Base-by-base conservation (phyloP, 2,888 invertebrate species). In the Drosophila fungiperda region DNA sequence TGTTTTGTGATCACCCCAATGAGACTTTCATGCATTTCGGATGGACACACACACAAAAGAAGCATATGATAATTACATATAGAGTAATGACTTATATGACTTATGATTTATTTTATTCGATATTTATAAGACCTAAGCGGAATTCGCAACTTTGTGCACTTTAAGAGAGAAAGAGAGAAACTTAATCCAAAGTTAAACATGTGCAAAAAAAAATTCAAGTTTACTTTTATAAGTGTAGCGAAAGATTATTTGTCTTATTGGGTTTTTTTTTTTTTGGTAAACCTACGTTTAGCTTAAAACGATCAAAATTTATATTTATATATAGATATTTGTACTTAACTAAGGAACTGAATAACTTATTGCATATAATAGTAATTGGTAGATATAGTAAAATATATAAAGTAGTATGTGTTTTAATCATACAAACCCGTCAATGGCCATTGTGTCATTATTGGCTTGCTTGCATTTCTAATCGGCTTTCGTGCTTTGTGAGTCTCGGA, bases 391-490 rank as follows among this genome's bases (percentile, higher is more conserved):
- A 17, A 57, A 42, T 57, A 60, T 36, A 72, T 55, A 70, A 40
- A 64, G 70, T 68, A 81, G 68, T 78, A 89, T 88, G 85, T 87
- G 82, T 79, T 77, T 89, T 79, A 77, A 80, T 82, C 88, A 90
- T 87, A 87, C 87, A 87, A 87, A 87, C 90, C 90, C 87, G 87
- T 88, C 69, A 70, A 70, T 78, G 68, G 78, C 82, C 82, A 81
- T 73, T 73, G 20, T 83, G 76, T 69, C 64, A 73, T 73, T 73
- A 64, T 79, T 76, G 88, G 87, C 80, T 86, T 78, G 76, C 83
- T 79, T 80, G 87, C 86, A 80, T 85, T 82, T 89, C 84, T 89
- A 87, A 89, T 82, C 87, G 87, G 80, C 83, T 83, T 83, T 83
- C 83, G 81, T 78, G 80, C 87, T 86, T 78, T 81, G 83, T 76